These are phyloP conservation scores for Bibio marci DNA, from an alignment of 2,888 invertebrate genomes.

Conservation along the genomic window DNA sequence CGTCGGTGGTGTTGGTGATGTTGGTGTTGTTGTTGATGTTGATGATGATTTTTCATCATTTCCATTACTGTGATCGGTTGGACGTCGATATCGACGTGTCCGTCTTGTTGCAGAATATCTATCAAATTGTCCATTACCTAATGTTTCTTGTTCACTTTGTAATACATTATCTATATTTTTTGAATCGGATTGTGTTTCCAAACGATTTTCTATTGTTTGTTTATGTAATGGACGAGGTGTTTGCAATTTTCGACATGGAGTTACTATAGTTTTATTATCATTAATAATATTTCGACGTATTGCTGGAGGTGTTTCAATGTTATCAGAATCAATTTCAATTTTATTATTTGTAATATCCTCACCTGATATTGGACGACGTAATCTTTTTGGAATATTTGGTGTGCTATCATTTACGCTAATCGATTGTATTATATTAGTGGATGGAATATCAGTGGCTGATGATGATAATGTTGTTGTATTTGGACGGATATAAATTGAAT, in stretches of 20 bases:
- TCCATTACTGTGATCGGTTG: conserved; percentile 38
- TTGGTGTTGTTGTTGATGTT: conserved; percentile 24
- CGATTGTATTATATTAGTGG: not conserved
- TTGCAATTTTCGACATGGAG: conserved; percentile 38
- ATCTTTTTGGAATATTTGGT: conserved; percentile 4
- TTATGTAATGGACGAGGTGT: conserved; percentile 7
- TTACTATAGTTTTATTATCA: conserved; percentile 29
- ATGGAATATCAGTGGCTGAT: not conserved
- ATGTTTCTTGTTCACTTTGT: conserved; percentile 33
- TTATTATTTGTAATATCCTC: conserved; percentile 33
- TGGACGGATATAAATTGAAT: conserved; percentile 9
- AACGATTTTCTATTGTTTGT: conserved; percentile 19
- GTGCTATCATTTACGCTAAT: not conserved
- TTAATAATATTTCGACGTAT: conserved; percentile 44
- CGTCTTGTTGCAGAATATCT: conserved; percentile 65
- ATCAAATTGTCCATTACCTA: conserved; percentile 69
- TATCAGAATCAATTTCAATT: conserved; percentile 76
- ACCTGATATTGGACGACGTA: conserved; percentile 1
- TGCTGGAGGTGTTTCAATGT: conserved; percentile 78
- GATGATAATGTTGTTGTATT: not conserved
- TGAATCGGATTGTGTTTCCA: conserved; percentile 14
- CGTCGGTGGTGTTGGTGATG: conserved; percentile 13
- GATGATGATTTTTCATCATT: conserved; percentile 35
- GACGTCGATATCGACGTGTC: conserved; percentile 62
- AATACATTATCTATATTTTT: conserved; percentile 29